A percentile compares a stretch with the other conserved stretches of the same genome.
Evolutionary conservation across 2,797 vertebrate genomes (phyloP).

Genomic region (Gambelia wislizenii): DNA sequence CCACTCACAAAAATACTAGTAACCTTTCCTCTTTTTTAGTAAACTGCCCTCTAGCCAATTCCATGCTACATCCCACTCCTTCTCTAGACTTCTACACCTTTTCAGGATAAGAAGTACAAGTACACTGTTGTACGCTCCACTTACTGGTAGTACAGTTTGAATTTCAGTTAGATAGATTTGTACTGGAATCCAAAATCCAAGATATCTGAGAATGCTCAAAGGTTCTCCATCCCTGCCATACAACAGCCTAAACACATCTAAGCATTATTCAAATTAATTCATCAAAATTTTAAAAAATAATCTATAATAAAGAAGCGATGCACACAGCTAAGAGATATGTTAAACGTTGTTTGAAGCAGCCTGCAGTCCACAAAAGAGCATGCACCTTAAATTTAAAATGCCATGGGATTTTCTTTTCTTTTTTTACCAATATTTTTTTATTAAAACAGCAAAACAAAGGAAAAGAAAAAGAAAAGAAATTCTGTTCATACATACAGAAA

Average conservation of each 20-base stretch:
- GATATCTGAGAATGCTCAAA: not conserved
- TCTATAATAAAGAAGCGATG: slow-evolving; percentile 19
- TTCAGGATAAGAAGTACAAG: not conserved
- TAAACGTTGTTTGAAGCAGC: slow-evolving; percentile 2
- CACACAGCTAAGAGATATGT: slow-evolving; percentile 51
- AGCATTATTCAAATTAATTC: not conserved
- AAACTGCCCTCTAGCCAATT: not conserved
- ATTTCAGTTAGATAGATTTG: not conserved
- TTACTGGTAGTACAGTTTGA: not conserved
- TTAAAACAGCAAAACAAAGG: no score
- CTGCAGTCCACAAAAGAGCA: not conserved
- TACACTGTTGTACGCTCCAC: not conserved
- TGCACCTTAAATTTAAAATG: not conserved
- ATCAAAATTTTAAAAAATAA: slow-evolving; percentile 21
- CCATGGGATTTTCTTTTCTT: no score
- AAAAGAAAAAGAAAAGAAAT: no score
- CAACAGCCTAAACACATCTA: not conserved
- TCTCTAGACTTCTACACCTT: not conserved
- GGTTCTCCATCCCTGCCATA: not conserved
- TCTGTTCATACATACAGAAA: no score
- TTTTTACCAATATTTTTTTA: no score
- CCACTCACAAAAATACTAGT: no score
- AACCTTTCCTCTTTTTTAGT: no score
- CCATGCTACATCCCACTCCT: not conserved
- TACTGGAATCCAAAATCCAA: not conserved